Evolutionary conservation across 2,797 vertebrate genomes (phyloP).

Genomic region (Sebastes taczanowskii): DNA sequence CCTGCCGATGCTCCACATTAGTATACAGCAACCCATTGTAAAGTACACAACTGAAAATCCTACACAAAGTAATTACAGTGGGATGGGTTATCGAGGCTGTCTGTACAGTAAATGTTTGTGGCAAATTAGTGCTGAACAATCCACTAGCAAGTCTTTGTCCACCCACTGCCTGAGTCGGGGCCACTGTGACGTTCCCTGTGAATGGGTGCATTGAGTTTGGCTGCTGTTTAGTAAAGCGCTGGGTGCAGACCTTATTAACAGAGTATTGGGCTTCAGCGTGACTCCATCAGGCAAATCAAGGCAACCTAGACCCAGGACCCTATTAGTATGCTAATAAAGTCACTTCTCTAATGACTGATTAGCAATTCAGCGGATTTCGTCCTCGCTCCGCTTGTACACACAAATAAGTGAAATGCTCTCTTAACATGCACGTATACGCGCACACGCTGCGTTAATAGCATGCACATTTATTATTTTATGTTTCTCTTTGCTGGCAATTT

Average conservation of each 20-base stretch:
- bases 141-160: not conserved
- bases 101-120: not conserved
- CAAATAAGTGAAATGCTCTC: conserved; percentile 50
- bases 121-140: not conserved
- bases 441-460: conserved; percentile 27
- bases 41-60: not conserved
- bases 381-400: conserved; percentile 42
- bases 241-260: conserved; percentile 62
- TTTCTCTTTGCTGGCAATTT: conserved; percentile 17
- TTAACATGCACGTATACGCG: not conserved
- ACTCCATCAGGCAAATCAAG: conserved; percentile 68
- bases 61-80: not conserved
- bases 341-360: conserved; percentile 75
- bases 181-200: conserved; percentile 11
- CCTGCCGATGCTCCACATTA: too few relatives aligned
- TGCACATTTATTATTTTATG: conserved; percentile 37
- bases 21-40: not conserved
- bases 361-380: conserved; percentile 68
- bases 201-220: conserved; percentile 25
- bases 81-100: not conserved
- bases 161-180: not conserved
- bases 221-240: conserved; percentile 14
- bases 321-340: conserved; percentile 79
- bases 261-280: conserved; percentile 42
- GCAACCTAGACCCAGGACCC: conserved; percentile 54